Base-by-base conservation (phyloP, 2,113 vertebrate species). In the Hemichromis elongatus region DNA sequence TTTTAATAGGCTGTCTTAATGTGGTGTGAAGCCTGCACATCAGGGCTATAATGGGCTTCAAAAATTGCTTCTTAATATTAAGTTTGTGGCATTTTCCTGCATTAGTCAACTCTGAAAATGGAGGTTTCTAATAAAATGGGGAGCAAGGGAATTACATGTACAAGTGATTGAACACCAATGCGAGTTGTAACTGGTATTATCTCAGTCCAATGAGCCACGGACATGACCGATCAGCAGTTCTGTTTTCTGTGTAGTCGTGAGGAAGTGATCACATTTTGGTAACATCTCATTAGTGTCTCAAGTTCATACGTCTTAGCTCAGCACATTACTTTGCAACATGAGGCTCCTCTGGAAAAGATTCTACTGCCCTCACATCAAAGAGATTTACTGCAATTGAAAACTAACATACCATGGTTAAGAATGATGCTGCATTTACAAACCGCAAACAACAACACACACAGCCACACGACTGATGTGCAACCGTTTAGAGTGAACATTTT, bases 281-380 rank as follows among this genome's bases (percentile, higher is more conserved):
- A 70, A 92, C 84, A 83, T 87, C 83, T 81, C 81, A 92, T 92
- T 87, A 92, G 85, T 70, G 79, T 88, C 35, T 82, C 7, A 47
- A 59, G 73, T 81, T 90, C 75, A 79, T 81, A 89, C 90, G 37
- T 83, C 84, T 79, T 86, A 77, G 82, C 80, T 87, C 86, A 93
- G 90, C 90, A 92, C 21, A 85, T 91, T 90, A 84, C 18, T 84
- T 61, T 56, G 70, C 78, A 79, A 88, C 81, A 89, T 86, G 45
- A 37, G 40, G 37, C 54, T 86, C 16, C 16, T 86, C 14, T 53
- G 14, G 19, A 40, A 52, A 66, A 81, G 37, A 73, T 5, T 37
- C 54, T 90, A 61, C 40, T 87, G 35, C 56, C 56, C 35, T 35
- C 13, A 21, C 6, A 4, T 90, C 75, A 86, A 83, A 79, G 24